Percentiles rank a stretch among this genome's conserved stretches.
Evolutionary conservation across 2,113 vertebrate species (phyloP).

Genomic region (Sturnira hondurensis): DNA sequence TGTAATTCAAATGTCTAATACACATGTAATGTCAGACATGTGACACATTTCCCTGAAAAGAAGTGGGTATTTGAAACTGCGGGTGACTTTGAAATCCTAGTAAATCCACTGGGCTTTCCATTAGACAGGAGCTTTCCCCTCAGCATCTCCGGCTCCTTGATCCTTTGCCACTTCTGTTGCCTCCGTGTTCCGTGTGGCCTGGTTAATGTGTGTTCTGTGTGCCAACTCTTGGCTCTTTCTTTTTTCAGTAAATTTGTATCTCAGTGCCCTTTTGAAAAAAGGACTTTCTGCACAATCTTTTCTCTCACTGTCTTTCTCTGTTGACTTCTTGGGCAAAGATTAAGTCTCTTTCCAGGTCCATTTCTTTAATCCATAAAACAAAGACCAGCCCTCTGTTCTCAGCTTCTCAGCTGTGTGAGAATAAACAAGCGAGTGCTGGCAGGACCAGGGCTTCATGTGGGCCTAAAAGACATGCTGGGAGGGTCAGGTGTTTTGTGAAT

Average conservation of each 20-base stretch:
- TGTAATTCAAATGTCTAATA: neutral
- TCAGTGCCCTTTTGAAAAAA: neutral
- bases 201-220: neutral
- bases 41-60: conserved; percentile 9
- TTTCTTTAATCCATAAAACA: conserved; percentile 40
- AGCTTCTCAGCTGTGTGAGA: neutral
- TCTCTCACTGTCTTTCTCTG: neutral
- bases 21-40: neutral
- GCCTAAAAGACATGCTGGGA: neutral
- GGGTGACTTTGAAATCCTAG: conserved; percentile 27
- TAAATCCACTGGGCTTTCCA: neutral
- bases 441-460: neutral
- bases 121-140: neutral
- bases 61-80: conserved; percentile 23
- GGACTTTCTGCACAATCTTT: conserved; percentile 7
- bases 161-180: neutral
- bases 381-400: neutral
- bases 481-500: neutral
- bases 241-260: conserved; percentile 14
- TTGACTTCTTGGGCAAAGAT: conserved; percentile 7
- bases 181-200: neutral
- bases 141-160: neutral
- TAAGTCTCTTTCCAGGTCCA: conserved; percentile 12
- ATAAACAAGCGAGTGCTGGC: neutral
- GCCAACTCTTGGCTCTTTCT: neutral